phyloP scores from a whole-genome alignment of 1,140 invertebrate species.

The Drosophila arizonae region DNA sequence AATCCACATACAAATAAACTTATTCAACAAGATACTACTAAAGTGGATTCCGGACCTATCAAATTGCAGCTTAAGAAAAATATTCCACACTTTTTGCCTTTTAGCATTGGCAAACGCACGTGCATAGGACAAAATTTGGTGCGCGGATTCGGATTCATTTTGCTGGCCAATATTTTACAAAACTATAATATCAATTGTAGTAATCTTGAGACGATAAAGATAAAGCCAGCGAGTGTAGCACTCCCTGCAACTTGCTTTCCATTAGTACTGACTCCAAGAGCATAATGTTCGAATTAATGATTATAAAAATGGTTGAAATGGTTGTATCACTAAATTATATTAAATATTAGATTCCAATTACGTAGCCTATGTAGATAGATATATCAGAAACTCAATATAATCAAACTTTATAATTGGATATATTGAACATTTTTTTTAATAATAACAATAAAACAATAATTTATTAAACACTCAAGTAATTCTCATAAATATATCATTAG shows the following conservation, averaged over 20 bases:
- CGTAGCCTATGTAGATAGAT: too few relatives aligned
- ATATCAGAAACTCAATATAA: too few relatives aligned
- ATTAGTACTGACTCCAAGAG: slow-evolving; percentile 48
- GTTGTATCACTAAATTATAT: not conserved
- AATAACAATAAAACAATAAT: too few relatives aligned
- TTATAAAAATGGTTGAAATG: slow-evolving; percentile 19
- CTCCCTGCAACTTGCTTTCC: slow-evolving; percentile 87
- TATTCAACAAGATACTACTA: slow-evolving; percentile 1
- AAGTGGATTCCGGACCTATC: not conserved
- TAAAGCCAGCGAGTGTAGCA: slow-evolving; percentile 87
- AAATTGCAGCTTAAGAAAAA: slow-evolving; percentile 83
- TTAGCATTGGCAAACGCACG: slow-evolving; percentile 92
- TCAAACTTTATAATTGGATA: too few relatives aligned
- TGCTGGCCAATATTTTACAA: slow-evolving; percentile 89
- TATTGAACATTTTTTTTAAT: too few relatives aligned
- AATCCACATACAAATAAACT: not conserved
- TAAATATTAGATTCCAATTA: not conserved
- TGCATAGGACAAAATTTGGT: slow-evolving; percentile 95
- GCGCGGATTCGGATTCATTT: slow-evolving; percentile 88
- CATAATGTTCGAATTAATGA: slow-evolving; percentile 5
- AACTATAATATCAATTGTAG: slow-evolving; percentile 87
- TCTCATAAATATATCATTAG: too few relatives aligned
- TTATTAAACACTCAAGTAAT: too few relatives aligned
- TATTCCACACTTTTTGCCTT: slow-evolving; percentile 91
- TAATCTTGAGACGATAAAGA: slow-evolving; percentile 84